phyloP scores from a whole-genome alignment of 2,113 vertebrate genomes.

The Illadopsis cleaveri region DNA sequence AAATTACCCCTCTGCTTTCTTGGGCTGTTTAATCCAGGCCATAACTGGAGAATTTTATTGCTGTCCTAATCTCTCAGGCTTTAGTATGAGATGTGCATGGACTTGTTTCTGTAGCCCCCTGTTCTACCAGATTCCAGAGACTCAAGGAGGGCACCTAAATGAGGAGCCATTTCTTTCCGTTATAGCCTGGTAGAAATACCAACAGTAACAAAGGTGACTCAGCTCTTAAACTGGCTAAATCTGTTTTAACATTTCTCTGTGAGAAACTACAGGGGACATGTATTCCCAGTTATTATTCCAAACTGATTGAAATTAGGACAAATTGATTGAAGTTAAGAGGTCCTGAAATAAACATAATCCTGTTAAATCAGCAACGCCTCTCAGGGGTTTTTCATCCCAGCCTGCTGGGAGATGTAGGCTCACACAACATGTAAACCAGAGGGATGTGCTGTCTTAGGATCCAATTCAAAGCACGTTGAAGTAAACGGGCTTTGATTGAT shows the following conservation, averaged over 20 bases:
- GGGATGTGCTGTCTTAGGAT: neutral
- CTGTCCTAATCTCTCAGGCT: neutral
- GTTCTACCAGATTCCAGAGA: neutral
- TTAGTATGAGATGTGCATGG: neutral
- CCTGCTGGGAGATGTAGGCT: neutral
- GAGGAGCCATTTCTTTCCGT: neutral
- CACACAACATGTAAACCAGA: neutral
- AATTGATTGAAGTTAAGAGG: neutral
- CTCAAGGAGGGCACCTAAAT: rapidly evolving
- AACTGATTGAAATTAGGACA: neutral
- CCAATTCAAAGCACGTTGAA: neutral
- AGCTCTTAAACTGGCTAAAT: neutral
- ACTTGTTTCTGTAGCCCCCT: rapidly evolving
- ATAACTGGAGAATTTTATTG: neutral
- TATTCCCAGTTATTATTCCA: neutral
- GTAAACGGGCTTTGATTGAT: neutral
- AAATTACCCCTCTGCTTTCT: neutral
- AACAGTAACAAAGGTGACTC: neutral
- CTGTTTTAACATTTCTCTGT: neutral
- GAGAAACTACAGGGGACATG: neutral
- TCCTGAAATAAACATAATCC: neutral
- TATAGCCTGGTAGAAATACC: neutral
- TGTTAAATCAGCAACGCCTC: rapidly evolving
- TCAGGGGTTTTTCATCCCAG: neutral
- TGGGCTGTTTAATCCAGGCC: neutral